Conservation (phyloP, 2,797 vertebrate species). For the Clarias fuscus region DNA sequence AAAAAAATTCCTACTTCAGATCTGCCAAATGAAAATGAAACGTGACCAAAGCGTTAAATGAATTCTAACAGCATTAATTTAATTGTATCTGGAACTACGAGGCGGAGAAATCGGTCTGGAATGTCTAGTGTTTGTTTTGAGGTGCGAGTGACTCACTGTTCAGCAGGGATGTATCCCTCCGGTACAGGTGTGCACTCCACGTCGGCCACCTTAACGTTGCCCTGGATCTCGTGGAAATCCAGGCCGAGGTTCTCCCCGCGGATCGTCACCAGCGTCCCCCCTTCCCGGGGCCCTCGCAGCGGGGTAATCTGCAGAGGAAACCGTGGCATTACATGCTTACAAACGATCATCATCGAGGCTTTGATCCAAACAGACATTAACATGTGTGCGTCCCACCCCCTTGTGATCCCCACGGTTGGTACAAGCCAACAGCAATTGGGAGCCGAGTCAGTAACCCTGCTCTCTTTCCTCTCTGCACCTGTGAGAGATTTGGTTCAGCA, state of each 20-base stretch:
- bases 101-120: not conserved
- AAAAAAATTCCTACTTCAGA: not conserved
- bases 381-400: slow-evolving; percentile 5
- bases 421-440: slow-evolving; percentile 36
- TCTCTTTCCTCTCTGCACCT: slow-evolving; percentile 43
- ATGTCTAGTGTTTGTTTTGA: slow-evolving; percentile 8
- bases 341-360: slow-evolving; percentile 22
- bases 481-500: slow-evolving; percentile 53
- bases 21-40: slow-evolving; percentile 12
- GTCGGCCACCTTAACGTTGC: slow-evolving; percentile 89
- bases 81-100: not conserved
- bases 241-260: slow-evolving; percentile 94
- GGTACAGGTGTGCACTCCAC: slow-evolving; percentile 92
- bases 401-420: slow-evolving; percentile 12
- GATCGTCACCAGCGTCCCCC: slow-evolving; percentile 94
- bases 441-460: slow-evolving; percentile 47
- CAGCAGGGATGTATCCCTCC: slow-evolving; percentile 94
- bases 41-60: not conserved
- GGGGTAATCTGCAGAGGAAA: slow-evolving; percentile 83
- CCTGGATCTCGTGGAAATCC: slow-evolving; percentile 91
- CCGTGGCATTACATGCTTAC: not conserved
- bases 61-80: not conserved
- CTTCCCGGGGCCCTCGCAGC: slow-evolving; percentile 90
- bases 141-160: slow-evolving; percentile 84
- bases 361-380: slow-evolving; percentile 31